Percentiles rank a stretch among this genome's conserved stretches.
Evolutionary conservation across 2,113 vertebrate genomes (phyloP).

Genomic region (Chamaea fasciata): DNA sequence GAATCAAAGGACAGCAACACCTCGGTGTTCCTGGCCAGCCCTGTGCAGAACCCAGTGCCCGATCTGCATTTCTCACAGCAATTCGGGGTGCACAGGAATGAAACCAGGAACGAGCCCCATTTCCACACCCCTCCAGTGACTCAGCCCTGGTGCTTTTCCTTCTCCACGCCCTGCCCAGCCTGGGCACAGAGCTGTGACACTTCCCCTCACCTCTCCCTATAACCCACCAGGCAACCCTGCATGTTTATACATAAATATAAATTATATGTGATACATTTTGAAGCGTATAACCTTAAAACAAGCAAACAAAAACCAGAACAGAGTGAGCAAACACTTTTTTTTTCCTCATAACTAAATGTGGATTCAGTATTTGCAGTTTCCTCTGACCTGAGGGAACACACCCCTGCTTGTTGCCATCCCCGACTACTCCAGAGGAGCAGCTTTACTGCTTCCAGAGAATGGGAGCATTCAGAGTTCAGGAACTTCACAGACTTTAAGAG

Average conservation of each 20-base stretch:
- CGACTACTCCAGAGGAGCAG: not conserved
- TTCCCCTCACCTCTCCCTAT: not conserved
- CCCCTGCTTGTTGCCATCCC: not conserved
- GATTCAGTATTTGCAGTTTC: not conserved
- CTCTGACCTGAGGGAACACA: not conserved
- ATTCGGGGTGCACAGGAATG: not conserved
- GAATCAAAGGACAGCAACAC: not conserved
- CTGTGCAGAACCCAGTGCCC: not conserved
- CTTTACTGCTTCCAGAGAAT: not conserved
- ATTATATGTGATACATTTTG: not conserved
- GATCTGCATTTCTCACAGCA: not conserved
- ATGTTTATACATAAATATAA: not conserved
- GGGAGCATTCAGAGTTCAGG: not conserved
- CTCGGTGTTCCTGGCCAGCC: not conserved
- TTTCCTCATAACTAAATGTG: not conserved
- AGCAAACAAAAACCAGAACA: not conserved
- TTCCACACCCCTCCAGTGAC: not conserved
- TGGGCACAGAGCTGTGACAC: not conserved
- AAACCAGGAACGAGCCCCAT: not conserved
- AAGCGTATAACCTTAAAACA: not conserved
- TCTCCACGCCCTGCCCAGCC: not conserved
- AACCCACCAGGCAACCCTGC: not conserved
- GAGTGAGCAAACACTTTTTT: not conserved
- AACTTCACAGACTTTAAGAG: not conserved
- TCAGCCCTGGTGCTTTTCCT: not conserved